phyloP scores from a whole-genome alignment of 2,113 vertebrate genomes.

The Etia nguti region DNA sequence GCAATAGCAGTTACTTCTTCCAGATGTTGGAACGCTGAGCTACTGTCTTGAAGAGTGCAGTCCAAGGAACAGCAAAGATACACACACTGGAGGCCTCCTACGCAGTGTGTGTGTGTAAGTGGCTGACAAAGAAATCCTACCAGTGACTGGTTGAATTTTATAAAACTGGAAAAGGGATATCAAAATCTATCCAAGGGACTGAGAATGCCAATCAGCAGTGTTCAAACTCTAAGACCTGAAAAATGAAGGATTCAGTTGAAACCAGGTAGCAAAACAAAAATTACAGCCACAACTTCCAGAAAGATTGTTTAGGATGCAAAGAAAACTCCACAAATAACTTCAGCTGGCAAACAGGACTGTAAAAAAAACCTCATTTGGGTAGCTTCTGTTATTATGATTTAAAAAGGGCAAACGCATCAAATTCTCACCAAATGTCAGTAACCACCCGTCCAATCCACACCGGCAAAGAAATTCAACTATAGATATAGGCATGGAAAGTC shows the following conservation, averaged over 20 bases:
- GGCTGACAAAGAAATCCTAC: background rate
- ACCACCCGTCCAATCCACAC: background rate
- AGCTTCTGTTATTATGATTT: background rate
- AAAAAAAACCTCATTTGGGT: background rate
- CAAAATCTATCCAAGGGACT: background rate
- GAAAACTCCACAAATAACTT: background rate
- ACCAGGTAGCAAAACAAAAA: fast-evolving
- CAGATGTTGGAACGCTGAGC: background rate
- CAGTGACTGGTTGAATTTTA: background rate
- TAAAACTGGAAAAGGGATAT: background rate
- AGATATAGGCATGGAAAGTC: background rate
- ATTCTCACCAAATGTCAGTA: background rate
- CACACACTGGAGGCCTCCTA: background rate
- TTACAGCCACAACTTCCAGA: background rate
- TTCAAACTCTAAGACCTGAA: background rate
- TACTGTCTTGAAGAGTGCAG: background rate
- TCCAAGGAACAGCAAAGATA: background rate
- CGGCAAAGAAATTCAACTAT: fast-evolving
- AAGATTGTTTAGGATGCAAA: background rate
- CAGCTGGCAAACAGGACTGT: background rate
- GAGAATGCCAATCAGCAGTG: background rate
- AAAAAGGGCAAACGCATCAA: background rate
- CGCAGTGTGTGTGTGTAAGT: background rate
- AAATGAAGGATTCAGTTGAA: background rate
- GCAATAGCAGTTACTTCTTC: background rate